Percentiles rank a stretch among this genome's conserved stretches.
Evolutionary conservation across 2,888 invertebrate genomes (phyloP).

Genomic region (Odontocolon sp.): DNA sequence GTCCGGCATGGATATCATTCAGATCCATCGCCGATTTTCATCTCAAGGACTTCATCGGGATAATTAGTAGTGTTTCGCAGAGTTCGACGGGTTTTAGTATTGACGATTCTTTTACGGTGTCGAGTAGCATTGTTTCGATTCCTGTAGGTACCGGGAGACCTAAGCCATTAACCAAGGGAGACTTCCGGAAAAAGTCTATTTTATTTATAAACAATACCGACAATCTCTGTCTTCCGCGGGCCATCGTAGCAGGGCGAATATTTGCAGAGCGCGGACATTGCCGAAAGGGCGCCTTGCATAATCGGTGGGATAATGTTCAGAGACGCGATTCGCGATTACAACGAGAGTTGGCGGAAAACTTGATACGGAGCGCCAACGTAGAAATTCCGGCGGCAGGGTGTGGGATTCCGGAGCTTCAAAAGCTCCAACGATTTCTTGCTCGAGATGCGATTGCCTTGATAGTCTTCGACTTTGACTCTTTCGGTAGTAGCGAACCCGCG

Average conservation of each 20-base stretch:
- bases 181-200: too few species aligned
- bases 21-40: not conserved
- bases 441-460: not conserved
- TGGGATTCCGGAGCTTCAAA: not conserved
- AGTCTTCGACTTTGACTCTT: not conserved
- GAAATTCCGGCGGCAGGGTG: not conserved
- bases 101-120: not conserved
- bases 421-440: not conserved
- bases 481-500: not conserved
- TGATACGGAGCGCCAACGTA: not conserved
- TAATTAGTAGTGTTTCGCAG: not conserved
- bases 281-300: too few species aligned
- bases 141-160: not conserved
- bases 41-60: not conserved
- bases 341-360: not conserved
- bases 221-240: too few species aligned
- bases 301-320: too few species aligned
- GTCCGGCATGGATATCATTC: not conserved
- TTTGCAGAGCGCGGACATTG: too few species aligned
- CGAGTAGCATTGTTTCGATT: not conserved
- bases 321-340: too few species aligned
- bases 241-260: too few species aligned
- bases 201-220: too few species aligned
- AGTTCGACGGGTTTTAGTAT: not conserved
- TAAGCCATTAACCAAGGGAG: too few species aligned